A percentile compares a stretch with the other conserved stretches of the same genome.
These are phyloP conservation scores for Anguilla japonica DNA, from an alignment of 2,113 vertebrate genomes.

Conservation along the genomic window DNA sequence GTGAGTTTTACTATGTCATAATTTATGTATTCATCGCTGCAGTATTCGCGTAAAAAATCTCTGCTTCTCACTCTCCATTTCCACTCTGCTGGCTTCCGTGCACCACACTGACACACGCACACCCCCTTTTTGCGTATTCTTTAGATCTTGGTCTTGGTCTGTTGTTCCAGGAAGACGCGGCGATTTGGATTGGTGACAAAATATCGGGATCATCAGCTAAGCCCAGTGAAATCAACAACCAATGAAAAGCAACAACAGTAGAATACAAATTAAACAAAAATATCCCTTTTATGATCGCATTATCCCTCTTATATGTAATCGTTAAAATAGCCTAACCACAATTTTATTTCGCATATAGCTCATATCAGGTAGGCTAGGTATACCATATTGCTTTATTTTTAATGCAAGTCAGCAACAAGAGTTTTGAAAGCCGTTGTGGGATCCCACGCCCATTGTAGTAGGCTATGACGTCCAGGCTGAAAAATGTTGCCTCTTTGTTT, in stretches of 20 bases:
- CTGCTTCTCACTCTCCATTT: constrained; percentile 16
- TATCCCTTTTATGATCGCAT: neutral
- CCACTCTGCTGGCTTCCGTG: constrained; percentile 1
- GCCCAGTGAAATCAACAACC: neutral
- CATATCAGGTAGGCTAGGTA: constrained; percentile 28
- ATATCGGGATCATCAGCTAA: constrained; percentile 18
- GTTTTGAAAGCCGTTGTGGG: constrained; percentile 26
- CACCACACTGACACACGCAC: constrained; percentile 32
- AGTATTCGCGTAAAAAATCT: constrained; percentile 25
- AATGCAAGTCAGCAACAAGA: constrained; percentile 46
- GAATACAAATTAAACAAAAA: neutral
- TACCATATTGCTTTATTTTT: constrained; percentile 31
- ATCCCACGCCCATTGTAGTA: constrained; percentile 41
- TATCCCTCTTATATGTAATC: neutral
- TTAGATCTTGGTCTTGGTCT: constrained; percentile 39
- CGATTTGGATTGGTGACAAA: constrained; percentile 37
- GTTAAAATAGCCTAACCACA: neutral
- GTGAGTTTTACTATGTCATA: constrained; percentile 48
- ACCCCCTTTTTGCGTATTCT: constrained; percentile 35
- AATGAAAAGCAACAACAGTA: neutral
- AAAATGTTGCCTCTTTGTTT: constrained; percentile 30
- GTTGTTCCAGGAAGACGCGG: constrained; percentile 33
- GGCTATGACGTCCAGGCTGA: constrained; percentile 38
- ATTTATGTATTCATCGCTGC: constrained; percentile 42
- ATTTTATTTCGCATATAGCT: neutral